phyloP scores from a whole-genome alignment of 1,140 invertebrate genomes.

The Leptopilina boulardi region DNA sequence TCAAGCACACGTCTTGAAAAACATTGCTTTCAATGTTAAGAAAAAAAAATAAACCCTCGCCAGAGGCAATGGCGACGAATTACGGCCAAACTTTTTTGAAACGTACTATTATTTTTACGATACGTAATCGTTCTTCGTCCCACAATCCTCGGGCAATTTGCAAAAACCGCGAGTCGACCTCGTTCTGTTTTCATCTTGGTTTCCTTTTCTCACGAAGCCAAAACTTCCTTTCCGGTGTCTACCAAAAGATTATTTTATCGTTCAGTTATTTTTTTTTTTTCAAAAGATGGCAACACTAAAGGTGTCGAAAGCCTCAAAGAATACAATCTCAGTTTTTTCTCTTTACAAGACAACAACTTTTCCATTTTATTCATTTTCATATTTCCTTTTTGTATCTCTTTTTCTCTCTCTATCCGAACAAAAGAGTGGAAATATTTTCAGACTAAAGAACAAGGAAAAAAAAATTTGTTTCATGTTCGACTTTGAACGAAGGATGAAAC shows the following conservation, averaged over 20 bases:
- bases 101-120: constrained; percentile 19
- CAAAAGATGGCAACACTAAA: neutral
- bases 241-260: neutral
- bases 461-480: constrained; percentile 5
- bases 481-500: constrained; percentile 42
- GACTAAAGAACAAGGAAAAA: neutral
- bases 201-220: neutral
- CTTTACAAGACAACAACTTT: constrained; percentile 5
- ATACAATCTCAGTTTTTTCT: neutral
- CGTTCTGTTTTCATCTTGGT: constrained; percentile 4
- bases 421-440: constrained; percentile 14
- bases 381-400: neutral
- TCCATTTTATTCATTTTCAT: neutral
- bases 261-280: neutral
- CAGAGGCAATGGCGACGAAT: neutral
- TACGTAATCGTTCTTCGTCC: neutral
- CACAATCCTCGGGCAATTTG: constrained; percentile 23
- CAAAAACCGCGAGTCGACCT: constrained; percentile 3
- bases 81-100: neutral
- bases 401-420: neutral
- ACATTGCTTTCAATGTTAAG: too few relatives aligned
- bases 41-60: too few relatives aligned
- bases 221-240: neutral
- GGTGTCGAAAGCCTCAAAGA: neutral
- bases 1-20: too few relatives aligned